Base-by-base conservation (phyloP, 2,888 invertebrate species). In the Empis livida region DNA sequence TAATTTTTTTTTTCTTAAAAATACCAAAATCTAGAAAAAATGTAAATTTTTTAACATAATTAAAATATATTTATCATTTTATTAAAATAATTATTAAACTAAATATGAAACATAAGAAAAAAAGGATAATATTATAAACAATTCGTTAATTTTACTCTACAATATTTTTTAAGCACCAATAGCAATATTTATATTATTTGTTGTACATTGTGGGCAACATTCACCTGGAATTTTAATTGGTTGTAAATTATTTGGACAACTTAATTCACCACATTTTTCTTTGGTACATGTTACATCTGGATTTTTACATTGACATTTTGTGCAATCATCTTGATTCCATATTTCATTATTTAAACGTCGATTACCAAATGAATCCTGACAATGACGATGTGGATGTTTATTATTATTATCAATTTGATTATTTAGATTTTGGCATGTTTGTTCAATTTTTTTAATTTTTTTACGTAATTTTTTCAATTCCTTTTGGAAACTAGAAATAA, bases 401-500 rank as follows among this genome's bases (percentile, higher is more conserved):
- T 53, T 45, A 40, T 45, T 38, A 45, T 27, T 27, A 38, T n/a
- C 37, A n/a, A 16, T n/a, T 10, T 20, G 20, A 14, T 38, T 44
- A 23, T 20, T 32, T 10, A 31, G 10, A n/a, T 15, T 14, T 13
- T 40, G 46, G 45, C 67, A 69, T 9, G 61, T 56, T 43, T 70
- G 62, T 50, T 71, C 68, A 37, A 73, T 55, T 43, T 66, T 68
- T 41, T 67, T 64, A 6, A 74, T 53, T 61, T 73, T 72, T 56
- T 71, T 67, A 55, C 72, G 67, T 53, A 78, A 60, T 49, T 72
- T 71, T 53, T 71, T 70, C 15, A 79, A 61, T 41, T 73, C 72
- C 53, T 71, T 71, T 49, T 74, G 72, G 58, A 78, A 70, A 48
- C 67, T 65, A 43, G 69, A 67, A 40, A 79, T 66, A 3, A 73